phyloP scores from a whole-genome alignment of 2,113 vertebrate genomes.

The Phainopepla nitens region DNA sequence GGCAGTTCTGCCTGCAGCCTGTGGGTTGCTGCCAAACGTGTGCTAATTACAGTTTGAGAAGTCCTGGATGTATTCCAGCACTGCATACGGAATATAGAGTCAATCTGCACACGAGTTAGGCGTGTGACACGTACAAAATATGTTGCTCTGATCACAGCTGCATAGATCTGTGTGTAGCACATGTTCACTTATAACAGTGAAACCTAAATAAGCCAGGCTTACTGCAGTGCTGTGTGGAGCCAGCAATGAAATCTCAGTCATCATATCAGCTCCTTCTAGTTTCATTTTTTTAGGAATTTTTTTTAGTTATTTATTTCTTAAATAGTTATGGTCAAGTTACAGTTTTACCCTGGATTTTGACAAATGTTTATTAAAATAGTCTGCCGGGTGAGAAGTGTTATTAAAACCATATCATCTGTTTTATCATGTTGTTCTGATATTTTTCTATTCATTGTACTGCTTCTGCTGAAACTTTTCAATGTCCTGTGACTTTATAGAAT shows the following conservation, averaged over 20 bases:
- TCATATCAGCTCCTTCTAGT: background rate
- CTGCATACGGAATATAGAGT: background rate
- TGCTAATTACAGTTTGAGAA: background rate
- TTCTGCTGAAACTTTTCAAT: background rate
- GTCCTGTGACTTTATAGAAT: background rate
- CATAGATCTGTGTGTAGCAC: background rate
- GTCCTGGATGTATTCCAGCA: background rate
- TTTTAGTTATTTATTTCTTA: background rate
- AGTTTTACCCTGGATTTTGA: background rate
- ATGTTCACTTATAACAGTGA: background rate
- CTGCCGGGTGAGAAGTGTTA: background rate
- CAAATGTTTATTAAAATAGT: background rate
- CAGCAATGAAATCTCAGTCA: background rate
- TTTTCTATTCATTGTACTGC: background rate
- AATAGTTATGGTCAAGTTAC: background rate
- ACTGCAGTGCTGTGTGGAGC: background rate
- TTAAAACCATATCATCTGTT: background rate
- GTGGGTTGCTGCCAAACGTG: background rate
- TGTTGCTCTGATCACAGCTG: background rate
- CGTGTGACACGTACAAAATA: accelerated
- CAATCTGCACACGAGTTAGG: background rate
- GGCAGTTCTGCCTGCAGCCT: background rate
- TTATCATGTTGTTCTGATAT: background rate
- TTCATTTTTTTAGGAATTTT: background rate
- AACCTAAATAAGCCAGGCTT: background rate